Conservation (phyloP, 1,140 invertebrate genomes). For the Adoxophyes honmai region DNA sequence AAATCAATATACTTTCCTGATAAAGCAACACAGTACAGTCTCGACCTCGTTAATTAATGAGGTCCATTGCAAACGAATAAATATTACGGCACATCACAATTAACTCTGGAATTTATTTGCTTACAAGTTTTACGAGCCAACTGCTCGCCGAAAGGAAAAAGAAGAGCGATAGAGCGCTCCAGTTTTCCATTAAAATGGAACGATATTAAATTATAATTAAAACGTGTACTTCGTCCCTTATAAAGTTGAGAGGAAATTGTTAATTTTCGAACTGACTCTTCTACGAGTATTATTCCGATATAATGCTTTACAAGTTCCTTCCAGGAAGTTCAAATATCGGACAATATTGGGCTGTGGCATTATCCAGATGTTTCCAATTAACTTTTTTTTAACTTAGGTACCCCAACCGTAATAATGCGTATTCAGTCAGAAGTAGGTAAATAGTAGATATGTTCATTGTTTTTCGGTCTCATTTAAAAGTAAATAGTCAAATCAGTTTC, state of each 20-base stretch:
- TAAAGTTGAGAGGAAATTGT: conserved; percentile 1
- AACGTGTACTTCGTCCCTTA: not conserved
- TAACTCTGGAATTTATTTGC: conserved; percentile 6
- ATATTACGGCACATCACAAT: not conserved
- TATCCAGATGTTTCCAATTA: too few relatives aligned
- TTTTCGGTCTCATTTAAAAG: too few relatives aligned
- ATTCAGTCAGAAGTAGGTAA: too few relatives aligned
- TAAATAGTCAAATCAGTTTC: too few relatives aligned
- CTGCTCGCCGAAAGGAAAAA: not conserved
- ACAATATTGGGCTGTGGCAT: too few relatives aligned
- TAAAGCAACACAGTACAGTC: not conserved
- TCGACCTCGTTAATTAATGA: conserved; percentile 3
- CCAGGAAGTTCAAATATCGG: too few relatives aligned
- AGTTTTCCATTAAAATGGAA: conserved; percentile 2
- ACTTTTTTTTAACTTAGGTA: too few relatives aligned
- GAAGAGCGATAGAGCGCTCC: conserved; percentile 4
- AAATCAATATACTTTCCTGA: too few relatives aligned
- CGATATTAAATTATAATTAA: conserved; percentile 9
- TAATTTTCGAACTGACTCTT: not conserved
- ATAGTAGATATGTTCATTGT: too few relatives aligned
- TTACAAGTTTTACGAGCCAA: not conserved
- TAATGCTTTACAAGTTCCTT: too few relatives aligned
- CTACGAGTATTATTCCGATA: too few relatives aligned
- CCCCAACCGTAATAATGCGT: too few relatives aligned
- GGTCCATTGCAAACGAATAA: not conserved